Evolutionary conservation across 1,140 invertebrate genomes (phyloP).

Genomic region (Berghia stephanieae): DNA sequence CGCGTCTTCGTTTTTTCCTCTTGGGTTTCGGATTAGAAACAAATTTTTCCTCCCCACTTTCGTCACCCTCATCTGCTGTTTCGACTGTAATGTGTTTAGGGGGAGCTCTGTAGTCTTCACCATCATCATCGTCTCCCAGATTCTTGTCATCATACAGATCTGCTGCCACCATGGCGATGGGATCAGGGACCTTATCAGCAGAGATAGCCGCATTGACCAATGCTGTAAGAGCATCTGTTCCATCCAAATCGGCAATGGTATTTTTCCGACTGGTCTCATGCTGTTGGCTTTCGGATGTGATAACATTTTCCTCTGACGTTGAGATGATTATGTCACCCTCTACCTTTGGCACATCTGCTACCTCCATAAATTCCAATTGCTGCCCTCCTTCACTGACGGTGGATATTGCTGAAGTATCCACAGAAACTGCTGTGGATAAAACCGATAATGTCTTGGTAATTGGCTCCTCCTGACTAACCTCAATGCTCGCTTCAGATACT

Average conservation of each 20-base stretch:
- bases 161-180: conserved; percentile 22
- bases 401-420: background rate
- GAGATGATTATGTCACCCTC: too few species aligned
- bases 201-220: conserved; percentile 38
- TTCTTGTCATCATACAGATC: conserved; percentile 19
- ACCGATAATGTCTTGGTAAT: background rate
- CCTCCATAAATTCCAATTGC: conserved; percentile 4
- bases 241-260: conserved; percentile 31
- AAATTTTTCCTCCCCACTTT: conserved; percentile 10
- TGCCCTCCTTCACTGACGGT: background rate
- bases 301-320: too few species aligned
- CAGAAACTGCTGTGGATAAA: background rate
- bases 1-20: conserved; percentile 27
- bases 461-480: background rate
- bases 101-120: conserved; percentile 17
- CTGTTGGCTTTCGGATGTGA: too few species aligned
- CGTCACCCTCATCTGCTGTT: conserved; percentile 14
- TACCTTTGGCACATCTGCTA: conserved; percentile 9
- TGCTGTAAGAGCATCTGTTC: conserved; percentile 30
- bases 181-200: conserved; percentile 33
- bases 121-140: conserved; percentile 20
- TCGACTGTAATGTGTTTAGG: conserved; percentile 13
- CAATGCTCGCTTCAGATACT: background rate
- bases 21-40: background rate
- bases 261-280: conserved; percentile 32